These are phyloP conservation scores for Apis florea DNA, from an alignment of 1,140 invertebrate species.

Conservation along the genomic window DNA sequence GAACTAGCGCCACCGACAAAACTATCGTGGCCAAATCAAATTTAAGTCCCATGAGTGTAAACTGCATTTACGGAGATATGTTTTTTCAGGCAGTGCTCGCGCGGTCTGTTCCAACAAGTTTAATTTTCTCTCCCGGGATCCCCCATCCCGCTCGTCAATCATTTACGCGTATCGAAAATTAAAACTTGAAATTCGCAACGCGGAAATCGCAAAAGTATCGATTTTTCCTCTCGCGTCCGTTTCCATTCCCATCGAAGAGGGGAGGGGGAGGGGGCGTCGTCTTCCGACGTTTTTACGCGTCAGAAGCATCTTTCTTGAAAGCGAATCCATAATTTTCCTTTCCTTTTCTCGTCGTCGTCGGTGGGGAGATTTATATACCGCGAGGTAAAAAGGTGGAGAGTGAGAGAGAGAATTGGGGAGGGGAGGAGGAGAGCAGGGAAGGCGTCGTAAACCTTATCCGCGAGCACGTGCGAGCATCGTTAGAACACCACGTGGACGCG, in stretches of 20 bases:
- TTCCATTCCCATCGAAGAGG: too few relatives aligned
- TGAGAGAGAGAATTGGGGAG: background rate
- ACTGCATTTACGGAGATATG: slow-evolving; percentile 3
- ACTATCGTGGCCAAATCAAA: slow-evolving; percentile 33
- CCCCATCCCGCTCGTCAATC: slow-evolving; percentile 8
- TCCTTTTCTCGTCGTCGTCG: background rate
- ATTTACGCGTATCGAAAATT: slow-evolving; percentile 27
- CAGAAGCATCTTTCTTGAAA: background rate
- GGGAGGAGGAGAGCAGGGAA: background rate
- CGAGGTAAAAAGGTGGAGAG: background rate
- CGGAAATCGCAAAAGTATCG: background rate
- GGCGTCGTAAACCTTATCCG: slow-evolving; percentile 49
- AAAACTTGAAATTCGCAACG: background rate
- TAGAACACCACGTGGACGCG: slow-evolving; percentile 41
- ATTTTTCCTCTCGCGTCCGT: background rate
- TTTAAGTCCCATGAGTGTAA: slow-evolving; percentile 36
- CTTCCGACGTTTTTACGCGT: background rate
- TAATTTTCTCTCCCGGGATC: slow-evolving; percentile 11
- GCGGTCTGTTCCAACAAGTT: background rate
- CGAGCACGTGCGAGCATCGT: slow-evolving; percentile 53
- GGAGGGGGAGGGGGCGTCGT: background rate
- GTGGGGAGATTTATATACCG: background rate
- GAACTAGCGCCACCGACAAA: background rate
- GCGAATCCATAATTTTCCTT: background rate
- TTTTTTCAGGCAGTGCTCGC: background rate